Evolutionary conservation across 2,888 invertebrate species (phyloP).

Genomic region (Mellilla xanthometata): DNA sequence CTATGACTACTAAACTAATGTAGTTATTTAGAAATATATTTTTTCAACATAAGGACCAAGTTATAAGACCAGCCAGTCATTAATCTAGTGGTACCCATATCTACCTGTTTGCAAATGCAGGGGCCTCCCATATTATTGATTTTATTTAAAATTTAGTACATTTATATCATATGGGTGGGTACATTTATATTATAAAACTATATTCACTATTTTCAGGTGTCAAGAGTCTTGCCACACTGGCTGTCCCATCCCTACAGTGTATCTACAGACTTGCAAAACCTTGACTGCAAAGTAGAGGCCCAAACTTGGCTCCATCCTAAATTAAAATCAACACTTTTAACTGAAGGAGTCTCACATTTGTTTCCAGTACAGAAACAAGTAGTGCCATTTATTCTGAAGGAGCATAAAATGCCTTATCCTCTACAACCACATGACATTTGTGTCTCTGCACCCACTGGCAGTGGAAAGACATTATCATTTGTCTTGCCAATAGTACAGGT

Average conservation of each 20-base stretch:
- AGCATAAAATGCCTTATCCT: constrained; percentile 80
- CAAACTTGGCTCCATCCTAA: constrained; percentile 84
- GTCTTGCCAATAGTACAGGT: constrained; percentile 95
- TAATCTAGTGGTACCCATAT: no score
- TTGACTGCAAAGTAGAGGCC: constrained; percentile 77
- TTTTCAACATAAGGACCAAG: no score
- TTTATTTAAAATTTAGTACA: no score
- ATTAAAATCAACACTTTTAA: constrained; percentile 84
- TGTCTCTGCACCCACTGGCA: constrained; percentile 98
- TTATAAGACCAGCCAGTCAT: no score
- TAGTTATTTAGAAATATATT: no score
- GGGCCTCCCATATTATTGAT: no score
- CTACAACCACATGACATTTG: constrained; percentile 94
- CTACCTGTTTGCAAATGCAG: no score
- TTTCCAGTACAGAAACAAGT: constrained; percentile 94
- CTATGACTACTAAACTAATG: no score
- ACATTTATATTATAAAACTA: no score
- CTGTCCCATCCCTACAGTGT: constrained; percentile 90
- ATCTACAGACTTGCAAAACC: constrained; percentile 86
- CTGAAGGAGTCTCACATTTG: constrained; percentile 88
- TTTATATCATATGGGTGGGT: no score
- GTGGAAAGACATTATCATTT: constrained; percentile 98
- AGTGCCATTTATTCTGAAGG: constrained; percentile 88
- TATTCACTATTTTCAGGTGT: constrained; percentile 72
- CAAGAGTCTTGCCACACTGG: constrained; percentile 93